Base-by-base conservation (phyloP, 92 coral and sea anemone genomes). In the Epizoanthus rinbou region DNA sequence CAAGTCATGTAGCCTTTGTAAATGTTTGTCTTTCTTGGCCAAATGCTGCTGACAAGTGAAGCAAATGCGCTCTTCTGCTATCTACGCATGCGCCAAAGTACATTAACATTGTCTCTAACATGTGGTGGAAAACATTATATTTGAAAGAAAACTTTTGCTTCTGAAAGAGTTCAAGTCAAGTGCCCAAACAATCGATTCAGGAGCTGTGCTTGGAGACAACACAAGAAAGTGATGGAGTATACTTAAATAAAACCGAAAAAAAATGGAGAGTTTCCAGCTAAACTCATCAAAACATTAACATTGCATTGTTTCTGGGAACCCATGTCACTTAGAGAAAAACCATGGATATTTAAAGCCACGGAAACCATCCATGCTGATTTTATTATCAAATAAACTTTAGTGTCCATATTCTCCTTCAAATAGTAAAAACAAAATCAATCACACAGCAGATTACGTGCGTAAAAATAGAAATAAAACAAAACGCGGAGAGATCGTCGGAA, bases 311-410 rank as follows among this genome's bases (percentile, higher is more conserved):
- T 76, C 87, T 60, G 56, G 23, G 86, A 31, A 73, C 80, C 73
- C 25, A 47, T 57, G 94, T 87, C 86, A 79, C 97, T 84, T 62
- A 84, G 97, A 89, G 53, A 86, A 91, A 85, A 85, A 80, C 92
- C 97, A 93, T 93, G 97, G 97, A 65, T 84, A 81, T 80, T 35
- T 0, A 16, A n/a, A 57, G 41, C 24, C 37, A 21, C 59, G 64
- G 82, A 78, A 78, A 78, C 71, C 22, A 78, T 78, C 82, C 82
- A 78, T 78, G 70, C n/a, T 62, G 57, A 60, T 37, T 78, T 63
- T 78, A 21, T 78, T 62, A 37, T 50, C 24, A 43, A 24, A 22
- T 41, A 78, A 63, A 78, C 39, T 41, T 78, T 50, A 50, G 54
- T 50, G 14, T 11, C 54, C 54, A 56, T 17, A 41, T 21, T 78